Conservation (phyloP, 1,140 invertebrate genomes). For the Augochlora pura region DNA sequence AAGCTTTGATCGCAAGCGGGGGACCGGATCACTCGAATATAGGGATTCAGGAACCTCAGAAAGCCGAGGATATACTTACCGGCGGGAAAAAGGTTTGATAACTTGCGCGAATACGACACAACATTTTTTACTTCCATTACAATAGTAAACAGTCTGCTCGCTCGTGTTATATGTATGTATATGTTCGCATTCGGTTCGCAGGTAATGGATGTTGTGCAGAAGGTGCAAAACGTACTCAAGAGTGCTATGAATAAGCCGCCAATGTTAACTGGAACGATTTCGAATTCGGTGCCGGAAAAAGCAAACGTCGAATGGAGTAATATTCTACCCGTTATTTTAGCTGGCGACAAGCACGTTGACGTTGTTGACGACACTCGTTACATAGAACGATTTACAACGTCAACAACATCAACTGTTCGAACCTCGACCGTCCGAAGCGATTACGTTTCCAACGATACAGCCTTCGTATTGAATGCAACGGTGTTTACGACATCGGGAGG, state of each 20-base stretch:
- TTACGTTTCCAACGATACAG: background rate
- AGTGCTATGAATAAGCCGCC: constrained; percentile 86
- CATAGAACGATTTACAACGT: background rate
- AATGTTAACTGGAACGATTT: constrained; percentile 80
- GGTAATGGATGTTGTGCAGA: constrained; percentile 89
- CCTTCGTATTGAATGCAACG: background rate
- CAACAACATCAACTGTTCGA: background rate
- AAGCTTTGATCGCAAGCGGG: constrained; percentile 89
- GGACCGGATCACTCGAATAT: constrained; percentile 81
- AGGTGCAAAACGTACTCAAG: constrained; percentile 90
- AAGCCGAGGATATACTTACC: constrained; percentile 63
- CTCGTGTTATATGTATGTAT: background rate
- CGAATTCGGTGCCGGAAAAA: constrained; percentile 83
- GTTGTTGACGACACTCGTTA: background rate
- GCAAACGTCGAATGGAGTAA: constrained; percentile 85
- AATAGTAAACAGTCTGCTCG: background rate
- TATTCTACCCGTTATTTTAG: constrained; percentile 88
- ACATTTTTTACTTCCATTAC: background rate
- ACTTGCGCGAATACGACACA: background rate
- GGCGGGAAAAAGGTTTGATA: constrained; percentile 65
- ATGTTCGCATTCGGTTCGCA: constrained; percentile 62
- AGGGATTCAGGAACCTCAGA: constrained; percentile 72
- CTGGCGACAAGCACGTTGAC: constrained; percentile 79
- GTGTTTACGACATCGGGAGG: background rate
- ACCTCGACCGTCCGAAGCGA: background rate